phyloP scores from a whole-genome alignment of 2,797 vertebrate genomes.

The Platalea minor region DNA sequence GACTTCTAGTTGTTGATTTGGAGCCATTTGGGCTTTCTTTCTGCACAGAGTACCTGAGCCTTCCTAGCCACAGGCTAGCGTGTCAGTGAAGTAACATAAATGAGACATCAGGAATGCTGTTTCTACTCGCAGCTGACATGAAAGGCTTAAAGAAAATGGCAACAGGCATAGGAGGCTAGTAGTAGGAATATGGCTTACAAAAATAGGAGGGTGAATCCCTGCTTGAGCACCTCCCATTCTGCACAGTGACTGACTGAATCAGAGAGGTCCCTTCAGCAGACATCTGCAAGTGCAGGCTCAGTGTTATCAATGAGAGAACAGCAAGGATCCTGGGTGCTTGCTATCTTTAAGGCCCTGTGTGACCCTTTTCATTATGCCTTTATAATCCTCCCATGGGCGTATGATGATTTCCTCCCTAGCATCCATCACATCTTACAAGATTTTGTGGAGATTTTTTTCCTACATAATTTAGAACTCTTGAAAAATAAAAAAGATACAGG shows the following conservation, averaged over 20 bases:
- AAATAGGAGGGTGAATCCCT: neutral
- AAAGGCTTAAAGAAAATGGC: neutral
- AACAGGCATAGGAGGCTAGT: neutral
- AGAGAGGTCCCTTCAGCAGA: neutral
- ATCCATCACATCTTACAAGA: neutral
- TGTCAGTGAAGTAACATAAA: neutral
- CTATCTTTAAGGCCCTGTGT: no score
- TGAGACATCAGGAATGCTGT: neutral
- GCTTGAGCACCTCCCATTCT: neutral
- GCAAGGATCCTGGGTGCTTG: neutral
- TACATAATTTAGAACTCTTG: conserved; percentile 13
- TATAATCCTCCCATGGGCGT: no score
- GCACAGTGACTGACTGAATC: neutral
- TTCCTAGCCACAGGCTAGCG: neutral
- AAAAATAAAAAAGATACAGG: neutral
- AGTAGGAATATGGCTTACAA: neutral
- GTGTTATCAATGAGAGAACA: neutral
- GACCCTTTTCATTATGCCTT: no score
- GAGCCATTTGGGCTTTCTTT: neutral
- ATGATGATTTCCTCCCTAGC: no score
- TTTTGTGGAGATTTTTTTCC: neutral
- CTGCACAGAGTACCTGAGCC: neutral
- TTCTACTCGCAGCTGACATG: neutral
- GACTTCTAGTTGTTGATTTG: neutral
- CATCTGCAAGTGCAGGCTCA: neutral